A percentile compares a stretch with the other conserved stretches of the same genome.
Evolutionary conservation across 2,113 vertebrate species (phyloP).

Genomic region (Lamprotornis superbus): DNA sequence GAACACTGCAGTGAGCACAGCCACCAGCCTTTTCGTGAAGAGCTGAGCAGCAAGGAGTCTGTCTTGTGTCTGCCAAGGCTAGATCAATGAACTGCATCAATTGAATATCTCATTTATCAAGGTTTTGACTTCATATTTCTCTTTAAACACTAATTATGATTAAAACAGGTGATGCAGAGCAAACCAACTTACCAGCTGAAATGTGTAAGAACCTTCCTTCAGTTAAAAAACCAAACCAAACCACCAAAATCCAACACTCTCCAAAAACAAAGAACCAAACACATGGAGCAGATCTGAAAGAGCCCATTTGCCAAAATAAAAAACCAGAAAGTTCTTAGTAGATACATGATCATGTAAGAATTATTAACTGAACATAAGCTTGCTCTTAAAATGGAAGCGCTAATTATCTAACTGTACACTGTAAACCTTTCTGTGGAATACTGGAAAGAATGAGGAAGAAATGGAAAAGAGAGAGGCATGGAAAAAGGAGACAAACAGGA

Average conservation of each 20-base stretch:
- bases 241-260: neutral
- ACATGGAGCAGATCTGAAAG: neutral
- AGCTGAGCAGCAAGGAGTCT: neutral
- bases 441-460: neutral
- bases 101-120: neutral
- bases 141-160: neutral
- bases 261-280: neutral
- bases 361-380: neutral
- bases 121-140: neutral
- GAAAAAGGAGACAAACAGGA: neutral
- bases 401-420: neutral
- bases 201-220: neutral
- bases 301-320: neutral
- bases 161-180: neutral
- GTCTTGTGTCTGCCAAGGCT: neutral
- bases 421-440: neutral
- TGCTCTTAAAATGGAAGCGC: neutral
- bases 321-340: neutral
- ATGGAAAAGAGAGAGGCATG: neutral
- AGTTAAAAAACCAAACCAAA: neutral
- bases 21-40: rapidly evolving
- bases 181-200: neutral
- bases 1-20: neutral
- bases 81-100: neutral
- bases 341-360: neutral